These are phyloP conservation scores for Pipa parva DNA, from an alignment of 2,113 vertebrate species.

Conservation along the genomic window DNA sequence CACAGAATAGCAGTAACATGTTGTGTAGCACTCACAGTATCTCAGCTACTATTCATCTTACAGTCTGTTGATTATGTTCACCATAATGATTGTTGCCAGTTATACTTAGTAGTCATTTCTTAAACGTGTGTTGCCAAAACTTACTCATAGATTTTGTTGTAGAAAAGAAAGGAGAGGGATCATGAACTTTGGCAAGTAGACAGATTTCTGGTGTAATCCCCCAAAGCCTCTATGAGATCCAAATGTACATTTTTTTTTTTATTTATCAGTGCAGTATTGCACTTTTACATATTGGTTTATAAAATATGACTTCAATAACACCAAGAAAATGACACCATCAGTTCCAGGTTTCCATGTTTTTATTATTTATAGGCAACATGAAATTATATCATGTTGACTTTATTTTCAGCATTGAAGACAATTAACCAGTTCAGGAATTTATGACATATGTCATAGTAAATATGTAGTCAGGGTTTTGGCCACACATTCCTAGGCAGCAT, in stretches of 20 bases:
- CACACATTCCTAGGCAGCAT: neutral
- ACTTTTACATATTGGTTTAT: neutral
- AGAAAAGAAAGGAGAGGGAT: neutral
- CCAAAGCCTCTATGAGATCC: neutral
- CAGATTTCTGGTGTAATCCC: neutral
- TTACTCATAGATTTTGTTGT: neutral
- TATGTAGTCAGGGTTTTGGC: neutral
- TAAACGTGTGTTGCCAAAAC: neutral
- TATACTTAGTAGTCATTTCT: neutral
- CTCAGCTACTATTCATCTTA: neutral
- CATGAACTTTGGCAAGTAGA: neutral
- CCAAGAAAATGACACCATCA: neutral
- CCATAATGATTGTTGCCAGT: neutral
- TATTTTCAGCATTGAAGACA: neutral
- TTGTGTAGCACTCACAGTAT: constrained; percentile 1
- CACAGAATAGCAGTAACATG: neutral
- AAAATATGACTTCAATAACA: neutral
- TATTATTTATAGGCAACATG: neutral
- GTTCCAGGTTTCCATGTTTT: neutral
- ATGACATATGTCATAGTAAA: neutral
- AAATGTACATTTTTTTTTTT: neutral
- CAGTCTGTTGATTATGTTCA: neutral
- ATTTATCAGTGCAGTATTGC: neutral
- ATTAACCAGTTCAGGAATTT: neutral
- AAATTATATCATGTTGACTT: neutral